Evolutionary conservation across 2,113 vertebrate genomes (phyloP).

Genomic region (Excalfactoria chinensis): DNA sequence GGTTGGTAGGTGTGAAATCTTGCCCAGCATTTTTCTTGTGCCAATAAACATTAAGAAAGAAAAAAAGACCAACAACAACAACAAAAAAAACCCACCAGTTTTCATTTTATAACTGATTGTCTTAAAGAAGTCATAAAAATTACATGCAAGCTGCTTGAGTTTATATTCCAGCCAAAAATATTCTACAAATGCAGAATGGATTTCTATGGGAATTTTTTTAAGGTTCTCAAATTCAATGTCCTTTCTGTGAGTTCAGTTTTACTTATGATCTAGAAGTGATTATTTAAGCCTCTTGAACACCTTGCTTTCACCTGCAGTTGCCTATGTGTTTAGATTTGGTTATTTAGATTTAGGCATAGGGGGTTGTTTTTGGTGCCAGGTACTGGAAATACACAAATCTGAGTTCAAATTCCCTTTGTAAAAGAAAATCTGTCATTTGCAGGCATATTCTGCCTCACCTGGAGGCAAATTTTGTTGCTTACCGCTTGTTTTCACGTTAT

Average conservation of each 20-base stretch:
- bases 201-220: background rate
- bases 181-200: background rate
- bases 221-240: background rate
- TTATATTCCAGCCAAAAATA: background rate
- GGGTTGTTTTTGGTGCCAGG: background rate
- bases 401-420: background rate
- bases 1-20: background rate
- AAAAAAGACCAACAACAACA: background rate
- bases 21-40: background rate
- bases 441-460: background rate
- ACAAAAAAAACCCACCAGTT: background rate
- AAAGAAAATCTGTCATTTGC: background rate
- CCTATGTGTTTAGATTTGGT: background rate
- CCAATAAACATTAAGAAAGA: background rate
- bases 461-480: background rate
- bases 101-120: background rate
- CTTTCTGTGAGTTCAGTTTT: background rate
- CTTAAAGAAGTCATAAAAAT: background rate
- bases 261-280: background rate
- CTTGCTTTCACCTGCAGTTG: background rate
- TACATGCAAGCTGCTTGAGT: background rate
- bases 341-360: background rate
- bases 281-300: background rate
- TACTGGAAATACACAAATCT: background rate
- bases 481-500: background rate